Percentiles rank a stretch among this genome's conserved stretches.
Conservation (phyloP, 2,888 invertebrate genomes). For the Lasioglossum zephyrum region DNA sequence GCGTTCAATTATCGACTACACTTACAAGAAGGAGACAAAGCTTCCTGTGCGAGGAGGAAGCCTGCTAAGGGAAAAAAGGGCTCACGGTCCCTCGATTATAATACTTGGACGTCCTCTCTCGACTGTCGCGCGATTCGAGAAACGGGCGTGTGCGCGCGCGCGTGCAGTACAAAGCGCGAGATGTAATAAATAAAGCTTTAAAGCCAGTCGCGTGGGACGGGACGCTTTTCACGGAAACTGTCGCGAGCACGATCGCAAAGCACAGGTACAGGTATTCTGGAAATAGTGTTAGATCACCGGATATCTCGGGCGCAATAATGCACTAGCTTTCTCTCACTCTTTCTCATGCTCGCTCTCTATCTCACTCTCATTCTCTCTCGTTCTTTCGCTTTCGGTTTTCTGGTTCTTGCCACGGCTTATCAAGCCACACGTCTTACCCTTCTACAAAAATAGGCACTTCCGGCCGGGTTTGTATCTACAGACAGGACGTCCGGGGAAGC, state of each 20-base stretch:
- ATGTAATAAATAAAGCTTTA: slow-evolving; percentile 35
- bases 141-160: slow-evolving; percentile 10
- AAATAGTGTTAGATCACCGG: slow-evolving; percentile 46
- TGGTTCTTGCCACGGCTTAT: slow-evolving; percentile 18
- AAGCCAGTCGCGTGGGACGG: not conserved
- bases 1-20: slow-evolving; percentile 13
- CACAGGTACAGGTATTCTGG: slow-evolving; percentile 59
- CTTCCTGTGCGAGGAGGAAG: not conserved
- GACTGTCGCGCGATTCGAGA: not conserved
- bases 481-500: slow-evolving; percentile 6
- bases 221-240: slow-evolving; percentile 10
- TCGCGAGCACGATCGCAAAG: slow-evolving; percentile 38
- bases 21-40: not conserved
- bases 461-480: slow-evolving; percentile 30
- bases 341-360: not conserved
- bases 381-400: not conserved
- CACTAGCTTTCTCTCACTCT: not conserved
- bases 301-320: slow-evolving; percentile 11
- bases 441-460: slow-evolving; percentile 40
- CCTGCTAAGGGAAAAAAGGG: not conserved
- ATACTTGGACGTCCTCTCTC: slow-evolving; percentile 33
- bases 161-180: not conserved
- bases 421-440: slow-evolving; percentile 15
- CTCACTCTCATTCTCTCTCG: not conserved
- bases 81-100: slow-evolving; percentile 12